Percentiles rank a stretch among this genome's conserved stretches.
Conservation (phyloP, 2,113 vertebrate species). For the Thalassoma bifasciatum region DNA sequence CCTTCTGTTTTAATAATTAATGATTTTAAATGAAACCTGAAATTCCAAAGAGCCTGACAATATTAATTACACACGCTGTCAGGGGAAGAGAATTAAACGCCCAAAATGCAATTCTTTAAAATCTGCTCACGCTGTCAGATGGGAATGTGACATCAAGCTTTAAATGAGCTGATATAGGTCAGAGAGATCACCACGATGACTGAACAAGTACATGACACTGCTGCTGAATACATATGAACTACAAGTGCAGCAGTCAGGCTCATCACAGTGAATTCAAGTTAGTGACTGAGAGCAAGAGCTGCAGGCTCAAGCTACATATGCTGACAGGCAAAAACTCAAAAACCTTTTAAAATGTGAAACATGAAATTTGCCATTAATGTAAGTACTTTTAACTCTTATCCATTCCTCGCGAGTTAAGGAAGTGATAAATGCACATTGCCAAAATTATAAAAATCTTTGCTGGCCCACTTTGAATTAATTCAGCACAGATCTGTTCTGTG, state of each 20-base stretch:
- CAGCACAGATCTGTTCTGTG: conserved; percentile 9
- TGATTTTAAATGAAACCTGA: conserved; percentile 56
- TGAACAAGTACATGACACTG: conserved; percentile 13
- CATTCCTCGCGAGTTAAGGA: background rate
- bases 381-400: conserved; percentile 1
- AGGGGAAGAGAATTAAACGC: background rate
- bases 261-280: conserved; percentile 24
- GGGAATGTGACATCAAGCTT: conserved; percentile 31
- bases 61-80: conserved; percentile 35
- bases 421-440: conserved; percentile 14
- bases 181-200: conserved; percentile 19
- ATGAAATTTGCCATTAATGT: background rate
- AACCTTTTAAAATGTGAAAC: background rate
- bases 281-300: conserved; percentile 4
- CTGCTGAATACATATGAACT: conserved; percentile 55
- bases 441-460: conserved; percentile 3
- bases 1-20: conserved; percentile 63
- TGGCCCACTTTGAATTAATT: conserved; percentile 25
- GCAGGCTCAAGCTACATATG: background rate
- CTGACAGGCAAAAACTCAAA: conserved; percentile 3
- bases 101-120: conserved; percentile 21
- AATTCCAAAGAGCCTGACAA: conserved; percentile 24
- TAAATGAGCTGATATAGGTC: conserved; percentile 38
- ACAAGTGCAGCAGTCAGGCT: conserved; percentile 22
- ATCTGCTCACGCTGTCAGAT: conserved; percentile 39